Evolutionary conservation across 37 sponge, comb jelly and placozoan species (phyloP).

Genomic region (Cliona cf. orientalis): DNA sequence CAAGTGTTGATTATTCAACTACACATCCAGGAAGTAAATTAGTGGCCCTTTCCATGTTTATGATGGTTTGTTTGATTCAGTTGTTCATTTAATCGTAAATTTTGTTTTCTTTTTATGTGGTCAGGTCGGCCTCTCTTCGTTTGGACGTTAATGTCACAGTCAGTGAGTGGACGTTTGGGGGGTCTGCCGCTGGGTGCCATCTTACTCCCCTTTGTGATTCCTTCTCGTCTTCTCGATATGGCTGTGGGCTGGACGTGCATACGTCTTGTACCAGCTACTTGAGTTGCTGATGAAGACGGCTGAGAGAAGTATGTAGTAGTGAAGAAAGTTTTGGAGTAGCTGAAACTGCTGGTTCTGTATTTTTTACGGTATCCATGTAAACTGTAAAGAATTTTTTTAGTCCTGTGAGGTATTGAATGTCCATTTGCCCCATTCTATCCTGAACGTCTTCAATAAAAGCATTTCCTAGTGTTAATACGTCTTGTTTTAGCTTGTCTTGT

Average conservation of each 20-base stretch:
- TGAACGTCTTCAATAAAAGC: slow-evolving; percentile 19
- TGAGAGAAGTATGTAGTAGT: background rate
- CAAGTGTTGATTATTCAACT: no score
- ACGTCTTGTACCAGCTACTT: slow-evolving; percentile 1
- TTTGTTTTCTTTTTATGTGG: slow-evolving; percentile 3
- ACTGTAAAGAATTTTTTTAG: background rate
- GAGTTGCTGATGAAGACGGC: background rate
- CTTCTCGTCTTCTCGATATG: background rate
- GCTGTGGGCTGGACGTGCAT: slow-evolving; percentile 2
- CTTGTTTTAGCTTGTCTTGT: background rate
- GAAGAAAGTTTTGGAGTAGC: slow-evolving; percentile 13
- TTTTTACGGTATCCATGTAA: background rate
- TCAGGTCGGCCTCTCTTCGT: slow-evolving; percentile 4
- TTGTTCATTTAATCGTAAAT: slow-evolving; percentile 4
- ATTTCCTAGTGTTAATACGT: background rate
- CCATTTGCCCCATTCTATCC: background rate
- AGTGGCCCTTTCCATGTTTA: slow-evolving; percentile 2
- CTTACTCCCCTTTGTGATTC: background rate
- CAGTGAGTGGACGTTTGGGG: background rate
- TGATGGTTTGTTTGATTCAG: slow-evolving; percentile 14
- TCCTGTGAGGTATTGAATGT: slow-evolving; percentile 1
- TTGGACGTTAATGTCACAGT: background rate
- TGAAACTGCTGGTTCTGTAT: background rate
- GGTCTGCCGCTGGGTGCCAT: slow-evolving; percentile 8
- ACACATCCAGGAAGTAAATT: no score